Evolutionary conservation across 2,797 vertebrate species (phyloP).

Genomic region (Pempheris klunzingeri): DNA sequence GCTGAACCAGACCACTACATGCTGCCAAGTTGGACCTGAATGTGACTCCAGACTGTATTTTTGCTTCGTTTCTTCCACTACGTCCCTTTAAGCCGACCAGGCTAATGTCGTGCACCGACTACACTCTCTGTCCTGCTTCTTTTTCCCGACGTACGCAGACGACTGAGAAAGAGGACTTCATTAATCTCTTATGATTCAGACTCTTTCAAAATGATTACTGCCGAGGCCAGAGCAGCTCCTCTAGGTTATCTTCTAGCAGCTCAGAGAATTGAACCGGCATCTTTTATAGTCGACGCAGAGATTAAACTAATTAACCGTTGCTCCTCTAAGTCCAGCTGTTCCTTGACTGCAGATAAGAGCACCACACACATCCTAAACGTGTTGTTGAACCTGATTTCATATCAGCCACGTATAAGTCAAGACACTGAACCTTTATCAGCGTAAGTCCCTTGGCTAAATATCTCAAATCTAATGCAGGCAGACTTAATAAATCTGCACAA

Average conservation of each 20-base stretch:
- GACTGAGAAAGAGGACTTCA: not conserved
- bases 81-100: too few species aligned
- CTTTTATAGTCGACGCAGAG: not conserved
- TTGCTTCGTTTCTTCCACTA: not conserved
- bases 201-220: not conserved
- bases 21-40: not conserved
- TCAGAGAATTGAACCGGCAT: too few species aligned
- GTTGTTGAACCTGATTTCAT: not conserved
- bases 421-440: not conserved
- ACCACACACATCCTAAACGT: not conserved
- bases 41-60: not conserved
- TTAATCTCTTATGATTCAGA: too few species aligned
- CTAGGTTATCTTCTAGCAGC: not conserved
- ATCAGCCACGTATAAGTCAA: not conserved
- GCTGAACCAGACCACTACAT: not conserved
- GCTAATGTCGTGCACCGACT: not conserved
- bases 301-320: not conserved
- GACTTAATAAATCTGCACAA: slow-evolving; percentile 10
- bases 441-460: not conserved
- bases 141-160: not conserved
- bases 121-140: too few species aligned
- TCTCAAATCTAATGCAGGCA: slow-evolving; percentile 1
- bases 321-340: not conserved
- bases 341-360: not conserved
- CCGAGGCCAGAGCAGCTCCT: not conserved